phyloP scores from a whole-genome alignment of 2,113 vertebrate species.

The Ageneiosus marmoratus region DNA sequence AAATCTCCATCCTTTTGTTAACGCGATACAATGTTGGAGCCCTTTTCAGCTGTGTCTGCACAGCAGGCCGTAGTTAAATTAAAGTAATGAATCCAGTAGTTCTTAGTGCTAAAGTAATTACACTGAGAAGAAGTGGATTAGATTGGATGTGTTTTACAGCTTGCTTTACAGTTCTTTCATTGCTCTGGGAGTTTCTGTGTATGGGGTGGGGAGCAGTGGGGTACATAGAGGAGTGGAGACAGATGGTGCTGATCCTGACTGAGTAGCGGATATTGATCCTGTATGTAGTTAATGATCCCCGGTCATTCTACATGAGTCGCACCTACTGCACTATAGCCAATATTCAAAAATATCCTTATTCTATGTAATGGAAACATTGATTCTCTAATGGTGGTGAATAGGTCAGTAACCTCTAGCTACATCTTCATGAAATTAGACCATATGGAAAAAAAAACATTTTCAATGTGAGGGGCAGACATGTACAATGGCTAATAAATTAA shows the following conservation, averaged over 20 bases:
- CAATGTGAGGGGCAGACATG: neutral
- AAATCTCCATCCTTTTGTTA: neutral
- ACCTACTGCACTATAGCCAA: slow-evolving; percentile 39
- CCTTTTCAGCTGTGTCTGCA: neutral
- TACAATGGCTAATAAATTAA: neutral
- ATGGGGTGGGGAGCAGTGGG: neutral
- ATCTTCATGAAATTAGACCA: neutral
- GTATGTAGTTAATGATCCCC: slow-evolving; percentile 27
- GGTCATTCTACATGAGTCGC: slow-evolving; percentile 22
- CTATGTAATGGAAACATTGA: slow-evolving; percentile 40
- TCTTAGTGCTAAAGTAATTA: slow-evolving; percentile 33
- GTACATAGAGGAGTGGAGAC: slow-evolving; percentile 17
- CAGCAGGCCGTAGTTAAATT: slow-evolving; percentile 1
- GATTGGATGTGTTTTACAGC: slow-evolving; percentile 40
- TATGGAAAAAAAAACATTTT: neutral
- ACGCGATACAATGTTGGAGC: neutral
- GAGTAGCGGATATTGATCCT: slow-evolving; percentile 33
- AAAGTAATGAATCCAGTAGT: slow-evolving; percentile 32
- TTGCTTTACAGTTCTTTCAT: neutral
- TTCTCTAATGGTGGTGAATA: neutral
- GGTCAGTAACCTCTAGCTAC: neutral
- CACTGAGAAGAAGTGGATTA: slow-evolving; percentile 44
- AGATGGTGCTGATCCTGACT: slow-evolving; percentile 28
- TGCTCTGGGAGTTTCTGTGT: slow-evolving; percentile 13
- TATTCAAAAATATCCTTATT: slow-evolving; percentile 49